Evolutionary conservation across 2,797 vertebrate species (phyloP), one percentile per base, ranked within the genome.

Genomic region (Tangara arthus): DNA sequence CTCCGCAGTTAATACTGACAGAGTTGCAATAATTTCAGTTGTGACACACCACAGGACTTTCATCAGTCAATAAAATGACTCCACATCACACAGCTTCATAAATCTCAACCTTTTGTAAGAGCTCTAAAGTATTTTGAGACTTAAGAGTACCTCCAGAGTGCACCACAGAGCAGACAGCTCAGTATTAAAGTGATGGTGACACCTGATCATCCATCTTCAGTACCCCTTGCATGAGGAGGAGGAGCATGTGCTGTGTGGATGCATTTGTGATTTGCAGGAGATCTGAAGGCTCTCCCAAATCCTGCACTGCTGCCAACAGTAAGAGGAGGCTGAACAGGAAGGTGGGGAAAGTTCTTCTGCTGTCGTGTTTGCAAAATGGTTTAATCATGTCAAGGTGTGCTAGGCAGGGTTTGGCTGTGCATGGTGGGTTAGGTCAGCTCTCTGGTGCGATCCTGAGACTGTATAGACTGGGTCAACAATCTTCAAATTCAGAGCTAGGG

Each of bases 351-450:
- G 15, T 32, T 12, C 6, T 28, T 2, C 35, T 69, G 35, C 14
- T 69, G 34, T 6, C 9, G 12, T 15, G 10, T 84, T 35, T 52
- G 15, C 9, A 11, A 37, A 69, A 65, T 42, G 1, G 3, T 53
- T 49, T 57, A 9, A 44, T 47, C 34, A 17, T 4, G 2, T 50
- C 46, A 72, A 47, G n/a, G 24, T 68, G 37, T 56, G 19, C 24
- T 9, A 15, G 37, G 73, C 22, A 57, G 32, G 26, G 3, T 47
- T 52, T 65, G 12, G 16, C 24, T 35, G 6, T 0, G 0, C 27
- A 27, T 0, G 0, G 15, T 22, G 12, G 3, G 8, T 28, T 46
- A 55, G 30, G 4, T 50, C 19, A 46, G 15, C 7, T 52, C 11
- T 73, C 61, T 44, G 10, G 22, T 41, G 56, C 34, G 39, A 16